phyloP scores from a whole-genome alignment of 92 coral and sea anemone genomes.

The Epizoanthus stellaris region DNA sequence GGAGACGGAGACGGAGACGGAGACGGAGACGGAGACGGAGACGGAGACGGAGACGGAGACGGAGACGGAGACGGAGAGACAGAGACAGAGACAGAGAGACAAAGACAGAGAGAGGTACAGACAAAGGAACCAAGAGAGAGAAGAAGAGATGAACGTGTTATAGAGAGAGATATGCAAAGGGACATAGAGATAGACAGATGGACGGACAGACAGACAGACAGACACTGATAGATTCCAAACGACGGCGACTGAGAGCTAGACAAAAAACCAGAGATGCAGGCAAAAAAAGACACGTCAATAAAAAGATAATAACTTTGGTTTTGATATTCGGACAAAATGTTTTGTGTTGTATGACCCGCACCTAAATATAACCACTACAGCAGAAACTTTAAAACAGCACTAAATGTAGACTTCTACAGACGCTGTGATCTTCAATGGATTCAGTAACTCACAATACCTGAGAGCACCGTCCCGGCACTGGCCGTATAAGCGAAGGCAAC shows the following conservation, averaged over 20 bases:
- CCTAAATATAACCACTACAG: neutral
- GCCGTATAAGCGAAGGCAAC: slow-evolving; percentile 6
- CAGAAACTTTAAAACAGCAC: no score
- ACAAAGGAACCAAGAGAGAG: neutral
- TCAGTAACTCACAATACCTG: slow-evolving; percentile 1
- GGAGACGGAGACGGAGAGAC: neutral
- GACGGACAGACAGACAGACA: neutral
- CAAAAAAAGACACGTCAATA: neutral
- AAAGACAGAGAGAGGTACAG: neutral
- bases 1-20: no score
- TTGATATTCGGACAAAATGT: no score
- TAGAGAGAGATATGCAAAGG: no score
- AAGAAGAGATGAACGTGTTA: neutral
- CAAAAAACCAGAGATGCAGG: neutral
- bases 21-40: no score
- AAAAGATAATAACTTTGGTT: neutral
- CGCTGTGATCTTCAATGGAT: neutral
- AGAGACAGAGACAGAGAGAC: no score
- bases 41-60: no score
- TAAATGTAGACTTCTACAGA: neutral
- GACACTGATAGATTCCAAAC: neutral
- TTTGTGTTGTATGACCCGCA: neutral
- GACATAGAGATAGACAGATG: neutral
- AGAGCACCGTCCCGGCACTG: neutral
- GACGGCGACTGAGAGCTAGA: neutral